Evolutionary conservation across 2,797 vertebrate genomes (phyloP).

Genomic region (Ataeniobius toweri): DNA sequence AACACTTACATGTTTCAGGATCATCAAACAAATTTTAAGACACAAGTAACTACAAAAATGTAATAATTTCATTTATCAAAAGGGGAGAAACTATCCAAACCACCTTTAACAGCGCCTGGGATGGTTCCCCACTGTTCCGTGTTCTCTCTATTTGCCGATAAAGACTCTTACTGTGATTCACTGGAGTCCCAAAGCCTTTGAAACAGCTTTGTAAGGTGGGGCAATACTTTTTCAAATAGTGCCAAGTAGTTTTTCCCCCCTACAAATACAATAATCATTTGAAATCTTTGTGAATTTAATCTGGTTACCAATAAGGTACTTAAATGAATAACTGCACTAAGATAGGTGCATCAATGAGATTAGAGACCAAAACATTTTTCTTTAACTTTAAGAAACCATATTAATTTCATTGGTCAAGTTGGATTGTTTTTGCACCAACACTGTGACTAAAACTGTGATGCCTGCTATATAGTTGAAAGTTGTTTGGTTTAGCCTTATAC

Average conservation of each 20-base stretch:
- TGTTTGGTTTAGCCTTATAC: neutral
- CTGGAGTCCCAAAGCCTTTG: neutral
- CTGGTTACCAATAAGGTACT: neutral
- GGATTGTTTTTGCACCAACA: too few relatives aligned
- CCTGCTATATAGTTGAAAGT: too few relatives aligned
- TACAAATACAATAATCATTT: neutral
- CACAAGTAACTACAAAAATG: neutral
- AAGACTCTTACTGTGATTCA: neutral
- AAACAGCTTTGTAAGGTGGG: neutral
- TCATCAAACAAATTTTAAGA: neutral
- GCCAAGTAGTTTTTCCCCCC: neutral
- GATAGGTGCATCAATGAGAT: neutral
- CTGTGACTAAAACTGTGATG: too few relatives aligned
- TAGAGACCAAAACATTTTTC: too few relatives aligned
- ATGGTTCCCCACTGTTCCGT: neutral
- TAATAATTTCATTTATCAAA: too few relatives aligned
- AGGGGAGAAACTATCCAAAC: neutral
- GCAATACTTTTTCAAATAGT: neutral
- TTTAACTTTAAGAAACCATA: too few relatives aligned
- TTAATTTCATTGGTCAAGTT: too few relatives aligned
- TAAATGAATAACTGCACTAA: neutral
- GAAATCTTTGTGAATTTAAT: neutral
- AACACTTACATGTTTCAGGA: neutral
- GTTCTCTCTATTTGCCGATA: neutral
- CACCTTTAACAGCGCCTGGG: neutral